These are phyloP conservation scores for Notospermus geniculatus DNA, from an alignment of 1,140 invertebrate genomes.

Conservation along the genomic window DNA sequence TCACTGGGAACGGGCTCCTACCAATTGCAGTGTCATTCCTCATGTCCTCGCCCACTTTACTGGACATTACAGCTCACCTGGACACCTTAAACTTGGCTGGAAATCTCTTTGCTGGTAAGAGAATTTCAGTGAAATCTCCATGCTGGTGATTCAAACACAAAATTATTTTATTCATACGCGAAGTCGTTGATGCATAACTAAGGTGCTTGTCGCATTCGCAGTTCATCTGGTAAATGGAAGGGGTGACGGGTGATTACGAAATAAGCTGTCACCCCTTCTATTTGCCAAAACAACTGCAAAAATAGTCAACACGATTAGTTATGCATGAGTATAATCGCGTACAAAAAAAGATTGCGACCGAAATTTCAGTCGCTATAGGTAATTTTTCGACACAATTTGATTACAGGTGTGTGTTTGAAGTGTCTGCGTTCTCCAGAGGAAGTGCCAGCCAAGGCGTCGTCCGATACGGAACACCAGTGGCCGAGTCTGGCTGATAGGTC, in stretches of 20 bases:
- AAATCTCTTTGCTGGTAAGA: conserved; percentile 67
- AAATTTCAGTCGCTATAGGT: too few relatives aligned
- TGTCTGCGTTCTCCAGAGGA: conserved; percentile 37
- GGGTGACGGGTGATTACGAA: too few relatives aligned
- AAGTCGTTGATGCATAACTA: too few relatives aligned
- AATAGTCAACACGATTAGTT: too few relatives aligned
- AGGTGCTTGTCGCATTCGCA: too few relatives aligned
- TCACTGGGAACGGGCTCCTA: conserved; percentile 52
- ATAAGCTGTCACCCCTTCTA: too few relatives aligned
- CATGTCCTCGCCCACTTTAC: conserved; percentile 61
- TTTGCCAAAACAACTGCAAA: too few relatives aligned
- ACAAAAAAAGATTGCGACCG: too few relatives aligned
- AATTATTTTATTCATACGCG: not conserved
- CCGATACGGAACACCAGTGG: conserved; percentile 46
- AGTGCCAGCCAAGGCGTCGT: not conserved
- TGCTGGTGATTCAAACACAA: too few relatives aligned
- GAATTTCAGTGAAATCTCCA: not conserved
- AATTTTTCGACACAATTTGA: conserved; percentile 4
- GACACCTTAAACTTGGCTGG: conserved; percentile 64
- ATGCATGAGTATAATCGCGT: too few relatives aligned
- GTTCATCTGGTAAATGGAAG: too few relatives aligned
- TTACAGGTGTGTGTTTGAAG: conserved; percentile 43
- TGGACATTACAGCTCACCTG: conserved; percentile 66
- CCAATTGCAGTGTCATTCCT: conserved; percentile 60
- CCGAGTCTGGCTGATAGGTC: conserved; percentile 45